These are phyloP conservation scores for Eueides isabella DNA, from an alignment of 1,140 invertebrate genomes.

Conservation along the genomic window DNA sequence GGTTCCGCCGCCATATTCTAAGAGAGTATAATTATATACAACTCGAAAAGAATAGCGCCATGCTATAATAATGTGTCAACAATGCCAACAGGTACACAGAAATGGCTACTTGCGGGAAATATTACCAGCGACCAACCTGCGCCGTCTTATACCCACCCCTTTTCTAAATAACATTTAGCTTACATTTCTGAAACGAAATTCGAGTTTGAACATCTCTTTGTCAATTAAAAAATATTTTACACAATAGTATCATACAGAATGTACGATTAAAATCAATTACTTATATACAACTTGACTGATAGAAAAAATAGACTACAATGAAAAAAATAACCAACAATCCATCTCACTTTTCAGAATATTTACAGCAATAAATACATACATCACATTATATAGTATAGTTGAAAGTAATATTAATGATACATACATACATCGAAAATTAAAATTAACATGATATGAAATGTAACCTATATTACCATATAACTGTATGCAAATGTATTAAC, in stretches of 20 bases:
- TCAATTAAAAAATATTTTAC: constrained; percentile 19
- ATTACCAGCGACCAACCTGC: constrained; percentile 20
- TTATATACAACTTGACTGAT: constrained; percentile 1
- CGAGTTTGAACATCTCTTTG: constrained; percentile 19
- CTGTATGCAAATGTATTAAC: not conserved
- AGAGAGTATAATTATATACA: constrained; percentile 22
- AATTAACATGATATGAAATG: not conserved
- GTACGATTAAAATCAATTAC: constrained; percentile 11
- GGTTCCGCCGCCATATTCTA: constrained; percentile 48
- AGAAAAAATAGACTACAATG: constrained; percentile 1
- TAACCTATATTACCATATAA: not conserved
- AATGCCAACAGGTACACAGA: constrained; percentile 37
- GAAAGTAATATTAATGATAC: not conserved
- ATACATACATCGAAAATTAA: not conserved
- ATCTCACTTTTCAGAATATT: constrained; percentile 3
- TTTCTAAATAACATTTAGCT: constrained; percentile 10
- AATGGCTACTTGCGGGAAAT: constrained; percentile 33
- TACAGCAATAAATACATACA: not conserved
- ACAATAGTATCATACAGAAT: constrained; percentile 15
- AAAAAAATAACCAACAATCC: not conserved
- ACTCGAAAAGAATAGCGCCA: constrained; percentile 39
- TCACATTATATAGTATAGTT: not conserved
- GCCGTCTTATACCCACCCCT: constrained; percentile 16
- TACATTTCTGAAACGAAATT: constrained; percentile 38
- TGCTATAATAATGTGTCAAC: constrained; percentile 34